Base-by-base conservation (phyloP, 2,113 vertebrate genomes). In the Kryptolebias marmoratus region DNA sequence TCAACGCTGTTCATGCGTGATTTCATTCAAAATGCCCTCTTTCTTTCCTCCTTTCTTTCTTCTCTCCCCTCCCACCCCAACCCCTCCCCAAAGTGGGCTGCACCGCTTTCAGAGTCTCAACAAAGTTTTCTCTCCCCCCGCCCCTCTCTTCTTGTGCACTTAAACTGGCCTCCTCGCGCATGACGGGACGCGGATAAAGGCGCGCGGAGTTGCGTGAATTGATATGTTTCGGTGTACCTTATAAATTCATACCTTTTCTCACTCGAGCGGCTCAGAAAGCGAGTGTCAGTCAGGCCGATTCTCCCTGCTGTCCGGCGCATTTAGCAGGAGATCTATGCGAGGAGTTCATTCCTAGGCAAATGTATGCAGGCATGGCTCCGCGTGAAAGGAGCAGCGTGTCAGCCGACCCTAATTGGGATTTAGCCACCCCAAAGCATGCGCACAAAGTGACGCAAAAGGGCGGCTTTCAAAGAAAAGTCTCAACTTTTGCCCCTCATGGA, bases 341-440 rank as follows among this genome's bases (percentile, higher is more conserved):
- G 95, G 92, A 95, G 96, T 97, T 98, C 96, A 98, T 98, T 98
- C 96, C 95, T 96, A 97, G 94, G 96, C 97, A 98, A 98, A 98
- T 98, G 95, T 97, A 99, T 98, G 96, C 97, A 96, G 94, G 90
- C 92, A 91, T 93, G 93, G 93, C 93, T 91, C 87, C 86, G 90
- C 81, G 89, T 98, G 96, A 99, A 98, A 97, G 90, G 96, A 93
- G 94, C 95, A 95, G 96, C 95, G 97, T 98, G 97, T 99, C 97
- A 97, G 95, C 96, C 96, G 97, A 95, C 95, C 96, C 97, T 99
- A 98, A 99, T 99, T 98, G 97, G 96, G 95, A 96, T 98, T 98
- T 97, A 98, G 97, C 95, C 96, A 98, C 96, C 96, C 94, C 22
- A 95, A 95, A 96, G 95, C 96, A 97, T 96, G 95, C 95, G 96